A percentile compares a stretch with the other conserved stretches of the same genome.
phyloP scores from a whole-genome alignment of 2,888 invertebrate species.

The Lasioglossum morio region DNA sequence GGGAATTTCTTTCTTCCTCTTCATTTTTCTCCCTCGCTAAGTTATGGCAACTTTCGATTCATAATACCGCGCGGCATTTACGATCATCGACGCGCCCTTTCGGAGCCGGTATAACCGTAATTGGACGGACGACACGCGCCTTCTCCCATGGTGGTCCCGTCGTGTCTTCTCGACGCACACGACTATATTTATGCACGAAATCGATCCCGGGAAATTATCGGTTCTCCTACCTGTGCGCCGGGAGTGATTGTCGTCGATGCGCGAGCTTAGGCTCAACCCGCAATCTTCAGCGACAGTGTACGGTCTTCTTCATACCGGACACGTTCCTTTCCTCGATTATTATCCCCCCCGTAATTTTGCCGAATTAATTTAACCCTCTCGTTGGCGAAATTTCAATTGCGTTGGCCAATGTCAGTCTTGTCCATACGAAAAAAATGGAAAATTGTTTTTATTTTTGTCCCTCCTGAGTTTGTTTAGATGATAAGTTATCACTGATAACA shows the following conservation, averaged over 20 bases:
- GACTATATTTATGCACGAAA: slow-evolving; percentile 58
- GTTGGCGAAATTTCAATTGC: background rate
- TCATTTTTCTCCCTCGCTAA: background rate
- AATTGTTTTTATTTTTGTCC: background rate
- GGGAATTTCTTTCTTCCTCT: background rate
- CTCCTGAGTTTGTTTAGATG: background rate
- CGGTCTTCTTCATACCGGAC: background rate
- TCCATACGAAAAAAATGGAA: background rate
- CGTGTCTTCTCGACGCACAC: slow-evolving; percentile 44
- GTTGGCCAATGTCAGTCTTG: background rate
- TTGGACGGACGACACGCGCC: slow-evolving; percentile 71
- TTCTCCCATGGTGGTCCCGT: slow-evolving; percentile 67
- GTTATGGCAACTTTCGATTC: slow-evolving; percentile 9
- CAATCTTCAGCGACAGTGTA: slow-evolving; percentile 1
- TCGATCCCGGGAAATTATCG: slow-evolving; percentile 59
- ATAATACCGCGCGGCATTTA: background rate
- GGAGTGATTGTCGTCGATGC: slow-evolving; percentile 45
- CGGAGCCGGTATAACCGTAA: slow-evolving; percentile 41
- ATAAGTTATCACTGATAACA: too few species aligned
- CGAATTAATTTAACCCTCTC: background rate
- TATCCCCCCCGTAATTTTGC: background rate
- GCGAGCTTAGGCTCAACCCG: slow-evolving; percentile 35
- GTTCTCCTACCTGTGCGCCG: slow-evolving; percentile 40
- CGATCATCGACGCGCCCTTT: slow-evolving; percentile 19
- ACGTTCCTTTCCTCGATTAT: background rate